Conservation (phyloP, 2,888 invertebrate species). For the Cataglyphis cursor region DNA sequence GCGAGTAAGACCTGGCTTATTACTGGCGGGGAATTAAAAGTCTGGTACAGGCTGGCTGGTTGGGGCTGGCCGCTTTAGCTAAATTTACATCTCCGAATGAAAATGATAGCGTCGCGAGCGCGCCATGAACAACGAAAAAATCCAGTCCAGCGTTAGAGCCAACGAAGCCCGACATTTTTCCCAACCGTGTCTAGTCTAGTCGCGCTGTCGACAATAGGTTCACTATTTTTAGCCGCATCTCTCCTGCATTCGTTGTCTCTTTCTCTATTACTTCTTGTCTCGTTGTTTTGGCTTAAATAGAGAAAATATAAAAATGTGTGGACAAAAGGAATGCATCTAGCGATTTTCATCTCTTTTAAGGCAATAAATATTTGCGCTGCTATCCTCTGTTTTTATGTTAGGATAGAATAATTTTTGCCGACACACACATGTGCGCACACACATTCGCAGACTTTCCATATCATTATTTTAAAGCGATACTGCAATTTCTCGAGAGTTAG, state of each 20-base stretch:
- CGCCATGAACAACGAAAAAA: slow-evolving; percentile 24
- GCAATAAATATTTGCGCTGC: slow-evolving; percentile 40
- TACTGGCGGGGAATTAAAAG: slow-evolving; percentile 49
- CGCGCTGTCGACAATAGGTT: slow-evolving; percentile 12
- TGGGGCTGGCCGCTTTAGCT: slow-evolving; percentile 11
- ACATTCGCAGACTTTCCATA: not conserved
- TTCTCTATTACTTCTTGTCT: not conserved
- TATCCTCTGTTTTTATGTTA: not conserved
- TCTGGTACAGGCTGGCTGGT: not conserved
- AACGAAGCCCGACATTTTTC: slow-evolving; percentile 36
- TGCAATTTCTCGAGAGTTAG: slow-evolving; percentile 25
- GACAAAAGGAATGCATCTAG: slow-evolving; percentile 7
- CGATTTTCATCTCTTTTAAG: not conserved
- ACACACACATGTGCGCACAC: not conserved
- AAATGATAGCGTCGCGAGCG: slow-evolving; percentile 40
- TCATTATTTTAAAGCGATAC: slow-evolving; percentile 7
- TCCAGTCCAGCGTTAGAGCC: slow-evolving; percentile 4
- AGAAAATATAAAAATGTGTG: slow-evolving; percentile 28
- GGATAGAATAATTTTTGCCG: slow-evolving; percentile 33
- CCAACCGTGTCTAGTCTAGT: not conserved
- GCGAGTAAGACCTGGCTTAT: slow-evolving; percentile 24
- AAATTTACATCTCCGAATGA: slow-evolving; percentile 51
- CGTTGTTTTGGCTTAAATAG: slow-evolving; percentile 9
- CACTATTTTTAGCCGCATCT: not conserved
- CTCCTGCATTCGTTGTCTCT: not conserved